Evolutionary conservation across 2,888 invertebrate species (phyloP).

Genomic region (Bimastos eiseni): DNA sequence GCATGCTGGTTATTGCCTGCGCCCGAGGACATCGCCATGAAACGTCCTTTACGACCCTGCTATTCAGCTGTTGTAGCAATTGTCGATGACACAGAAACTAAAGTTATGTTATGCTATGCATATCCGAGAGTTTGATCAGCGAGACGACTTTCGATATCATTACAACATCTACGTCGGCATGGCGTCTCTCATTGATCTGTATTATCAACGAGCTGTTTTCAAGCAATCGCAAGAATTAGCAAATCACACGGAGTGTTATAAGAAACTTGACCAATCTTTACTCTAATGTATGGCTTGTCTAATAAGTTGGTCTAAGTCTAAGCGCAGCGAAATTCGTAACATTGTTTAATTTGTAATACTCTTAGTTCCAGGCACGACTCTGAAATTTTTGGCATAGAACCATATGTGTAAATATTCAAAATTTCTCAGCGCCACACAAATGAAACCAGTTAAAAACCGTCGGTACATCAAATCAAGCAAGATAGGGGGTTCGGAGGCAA

Average conservation of each 20-base stretch:
- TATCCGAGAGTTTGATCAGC: background rate
- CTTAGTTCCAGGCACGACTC: too few species aligned
- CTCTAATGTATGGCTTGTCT: too few species aligned
- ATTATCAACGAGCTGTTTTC: background rate
- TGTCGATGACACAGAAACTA: background rate
- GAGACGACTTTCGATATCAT: conserved; percentile 5
- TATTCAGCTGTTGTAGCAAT: background rate
- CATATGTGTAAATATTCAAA: too few species aligned
- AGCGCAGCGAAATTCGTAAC: too few species aligned
- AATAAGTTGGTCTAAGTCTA: too few species aligned
- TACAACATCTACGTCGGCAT: background rate
- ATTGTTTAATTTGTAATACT: too few species aligned
- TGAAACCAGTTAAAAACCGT: too few species aligned
- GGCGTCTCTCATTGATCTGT: background rate
- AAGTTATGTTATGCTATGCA: background rate
- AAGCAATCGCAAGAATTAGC: background rate
- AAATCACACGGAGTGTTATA: background rate
- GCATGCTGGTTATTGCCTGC: background rate
- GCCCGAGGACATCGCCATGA: background rate
- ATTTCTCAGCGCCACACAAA: too few species aligned
- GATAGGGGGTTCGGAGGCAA: too few species aligned
- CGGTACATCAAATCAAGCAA: too few species aligned
- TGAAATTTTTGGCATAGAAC: too few species aligned
- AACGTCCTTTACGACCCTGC: background rate
- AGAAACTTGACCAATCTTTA: background rate